Evolutionary conservation across 2,888 invertebrate genomes (phyloP).

Genomic region (Ditula angustiorana): DNA sequence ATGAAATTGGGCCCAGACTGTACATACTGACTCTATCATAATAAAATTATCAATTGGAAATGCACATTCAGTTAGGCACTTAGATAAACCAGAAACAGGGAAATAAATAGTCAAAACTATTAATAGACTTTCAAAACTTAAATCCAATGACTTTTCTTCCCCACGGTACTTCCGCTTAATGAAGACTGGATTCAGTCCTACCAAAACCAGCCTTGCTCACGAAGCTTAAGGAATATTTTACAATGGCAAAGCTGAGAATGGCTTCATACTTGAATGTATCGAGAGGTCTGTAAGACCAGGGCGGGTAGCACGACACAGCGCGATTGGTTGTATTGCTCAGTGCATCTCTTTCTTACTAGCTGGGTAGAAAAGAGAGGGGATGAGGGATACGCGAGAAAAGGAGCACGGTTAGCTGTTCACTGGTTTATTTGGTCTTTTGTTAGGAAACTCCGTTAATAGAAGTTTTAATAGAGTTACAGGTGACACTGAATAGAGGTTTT

Average conservation of each 20-base stretch:
- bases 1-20: too few species aligned
- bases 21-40: too few species aligned
- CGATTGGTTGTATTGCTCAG: too few species aligned
- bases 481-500: neutral
- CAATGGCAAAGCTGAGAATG: constrained; percentile 1
- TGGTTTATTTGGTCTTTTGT: constrained; percentile 31
- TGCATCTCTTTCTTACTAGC: too few species aligned
- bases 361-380: too few species aligned
- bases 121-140: neutral
- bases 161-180: constrained; percentile 21
- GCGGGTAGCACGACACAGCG: too few species aligned
- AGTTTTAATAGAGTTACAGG: constrained; percentile 28
- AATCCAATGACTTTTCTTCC: neutral
- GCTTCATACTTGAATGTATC: constrained; percentile 14
- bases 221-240: neutral
- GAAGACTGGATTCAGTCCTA: neutral
- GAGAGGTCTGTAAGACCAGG: constrained; percentile 10
- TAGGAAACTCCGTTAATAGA: constrained; percentile 13
- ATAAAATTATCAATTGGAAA: too few species aligned
- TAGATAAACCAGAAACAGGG: too few species aligned
- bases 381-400: too few species aligned
- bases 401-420: too few species aligned
- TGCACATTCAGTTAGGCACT: too few species aligned
- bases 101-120: neutral
- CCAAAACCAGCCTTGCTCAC: neutral